These are phyloP conservation scores for Masticophis lateralis DNA, from an alignment of 2,797 vertebrate species.

Conservation along the genomic window DNA sequence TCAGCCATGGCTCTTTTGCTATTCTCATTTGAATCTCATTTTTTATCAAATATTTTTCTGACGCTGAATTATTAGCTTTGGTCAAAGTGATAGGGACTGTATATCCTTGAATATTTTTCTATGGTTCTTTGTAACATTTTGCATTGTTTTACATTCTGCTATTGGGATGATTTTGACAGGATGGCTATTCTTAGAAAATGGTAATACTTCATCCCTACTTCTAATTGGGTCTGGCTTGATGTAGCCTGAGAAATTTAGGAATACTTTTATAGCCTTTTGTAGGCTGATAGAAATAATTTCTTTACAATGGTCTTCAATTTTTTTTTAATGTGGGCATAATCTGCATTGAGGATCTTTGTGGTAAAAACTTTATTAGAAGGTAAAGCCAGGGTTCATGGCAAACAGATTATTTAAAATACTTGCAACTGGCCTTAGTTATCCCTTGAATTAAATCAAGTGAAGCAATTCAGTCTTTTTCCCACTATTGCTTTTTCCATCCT, in stretches of 20 bases:
- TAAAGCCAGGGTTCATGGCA: not conserved
- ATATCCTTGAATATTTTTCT: not conserved
- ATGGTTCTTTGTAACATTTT: not conserved
- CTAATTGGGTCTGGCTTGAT: not conserved
- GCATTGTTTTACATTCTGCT: not conserved
- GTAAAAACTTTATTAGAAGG: not conserved
- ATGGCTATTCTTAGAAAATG: not conserved
- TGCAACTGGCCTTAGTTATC: not conserved
- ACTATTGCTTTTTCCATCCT: not conserved
- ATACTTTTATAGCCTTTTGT: not conserved
- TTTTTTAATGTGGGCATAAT: not conserved
- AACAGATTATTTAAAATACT: not conserved
- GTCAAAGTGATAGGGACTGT: not conserved
- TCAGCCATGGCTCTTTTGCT: not conserved
- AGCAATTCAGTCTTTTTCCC: not conserved
- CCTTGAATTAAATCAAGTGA: not conserved
- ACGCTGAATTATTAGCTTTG: not conserved
- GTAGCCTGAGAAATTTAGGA: not conserved
- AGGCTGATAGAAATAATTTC: not conserved
- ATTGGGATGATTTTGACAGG: not conserved
- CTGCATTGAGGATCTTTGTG: not conserved
- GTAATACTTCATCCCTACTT: not conserved
- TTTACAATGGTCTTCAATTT: not conserved
- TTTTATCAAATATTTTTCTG: not conserved
- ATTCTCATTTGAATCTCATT: not conserved